Evolutionary conservation across 2,888 invertebrate species (phyloP), one percentile per base, ranked within the genome.

Genomic region (Scaptomyza reducta): DNA sequence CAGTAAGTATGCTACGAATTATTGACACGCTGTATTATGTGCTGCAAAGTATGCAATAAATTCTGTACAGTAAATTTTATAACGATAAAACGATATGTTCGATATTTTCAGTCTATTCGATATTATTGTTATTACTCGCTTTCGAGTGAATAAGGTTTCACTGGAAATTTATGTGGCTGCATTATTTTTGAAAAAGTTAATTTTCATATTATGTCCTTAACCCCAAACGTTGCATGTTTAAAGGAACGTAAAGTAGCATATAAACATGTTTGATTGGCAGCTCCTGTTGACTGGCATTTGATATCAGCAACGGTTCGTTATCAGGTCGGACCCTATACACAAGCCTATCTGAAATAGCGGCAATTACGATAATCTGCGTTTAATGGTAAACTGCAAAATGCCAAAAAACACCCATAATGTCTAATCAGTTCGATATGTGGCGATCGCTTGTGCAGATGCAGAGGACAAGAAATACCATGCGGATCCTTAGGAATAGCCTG

Each of bases 311-410:
- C 49, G 33, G 29, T 38, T 41, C 13, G 44, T 77, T 74, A 74
- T 74, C 74, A 22, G 29, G 35, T 9, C 74, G 74, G 53, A 74
- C 78, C 74, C 78, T 63, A 78, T 60, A 54, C 77, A 68, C 25
- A 22, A 18, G 14, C 40, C 47, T 83, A 78, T 83, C 80, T 50
- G 31, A 35, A 67, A 50, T 53, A 69, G 22, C 42, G 22, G 53
- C 63, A 72, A 82, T 82, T 88, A 64, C 79, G 77, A 60, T 83
- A 69, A 82, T 86, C 83, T 9, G 27, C 42, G 5, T 50, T 44
- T 29, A n/a, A n/a, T 58, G 14, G 33, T 35, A 58, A 53, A 57
- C 35, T 64, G 60, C 62, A 46, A 77, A 73, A 42, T 67, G 25
- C 50, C 51, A 49, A 46, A 55, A 56, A 46, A 40, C 13, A 45